Base-by-base conservation (phyloP, 2,797 vertebrate species). In the Galagoides demidoff region DNA sequence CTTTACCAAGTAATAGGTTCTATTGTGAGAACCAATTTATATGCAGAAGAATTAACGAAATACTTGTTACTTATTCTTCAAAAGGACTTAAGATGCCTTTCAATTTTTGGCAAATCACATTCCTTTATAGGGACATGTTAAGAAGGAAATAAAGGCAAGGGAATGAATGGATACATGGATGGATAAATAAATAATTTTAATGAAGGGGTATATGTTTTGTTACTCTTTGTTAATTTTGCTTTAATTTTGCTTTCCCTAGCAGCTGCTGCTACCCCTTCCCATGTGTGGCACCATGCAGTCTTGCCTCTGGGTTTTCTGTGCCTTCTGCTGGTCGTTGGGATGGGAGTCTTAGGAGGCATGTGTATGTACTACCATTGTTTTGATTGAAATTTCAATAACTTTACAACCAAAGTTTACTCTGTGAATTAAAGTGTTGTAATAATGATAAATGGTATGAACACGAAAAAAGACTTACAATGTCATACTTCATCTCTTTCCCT, bases 331-430 rank as follows among this genome's bases (percentile, higher is more conserved):
- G 16, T 97, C 29, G 19, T 45, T 81, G 97, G 78, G 66, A 4
- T 97, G 70, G 95, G 73, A 37, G 3, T 93, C 74, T 89, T 96
- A 57, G 97, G 92, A 86, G 70, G 22, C 64, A 3, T 92, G 2
- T 96, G 97, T 97, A 97, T 23, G 97, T 96, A 97, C 85, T 59
- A 82, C 4, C 23, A 0, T 5, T 34, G 22, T 78, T 94, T 90
- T 61, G 27, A 87, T 5, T 55, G 39, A 85, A 85, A 91, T 37
- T 64, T 23, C 9, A 45, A 57, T n/a, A 64, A 20, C 76, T 95
- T 86, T 37, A 77, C 22, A 68, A 64, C 0, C 49, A 45, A 70
- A 73, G 27, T 39, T 85, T 57, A 74, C 63, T 93, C 49, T 39
- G 85, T 70, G 19, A 85, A 59, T 39, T 66, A 25, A 92, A 16